Conservation (phyloP, 1,140 invertebrate species). For the Patella vulgata region DNA sequence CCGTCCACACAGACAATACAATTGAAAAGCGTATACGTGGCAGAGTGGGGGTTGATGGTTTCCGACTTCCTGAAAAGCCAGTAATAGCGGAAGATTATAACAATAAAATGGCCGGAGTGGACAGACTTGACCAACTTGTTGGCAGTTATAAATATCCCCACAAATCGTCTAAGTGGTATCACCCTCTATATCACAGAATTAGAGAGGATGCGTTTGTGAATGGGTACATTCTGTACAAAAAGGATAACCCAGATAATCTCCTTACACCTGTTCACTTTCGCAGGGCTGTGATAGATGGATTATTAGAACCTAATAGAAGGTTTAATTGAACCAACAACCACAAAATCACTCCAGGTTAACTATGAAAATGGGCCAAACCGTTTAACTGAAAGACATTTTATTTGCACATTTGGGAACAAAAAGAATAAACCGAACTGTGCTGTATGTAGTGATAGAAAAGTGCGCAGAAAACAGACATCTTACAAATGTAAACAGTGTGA, state of each 20-base stretch:
- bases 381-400: too few species aligned
- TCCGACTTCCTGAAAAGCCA: conserved; percentile 7
- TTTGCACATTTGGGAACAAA: too few species aligned
- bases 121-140: conserved; percentile 13
- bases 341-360: too few species aligned
- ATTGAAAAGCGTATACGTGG: conserved; percentile 3
- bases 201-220: conserved; percentile 24
- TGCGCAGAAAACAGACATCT: too few species aligned
- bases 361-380: too few species aligned
- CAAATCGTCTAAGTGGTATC: conserved; percentile 22
- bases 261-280: too few species aligned
- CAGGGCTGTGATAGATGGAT: too few species aligned
- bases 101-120: conserved; percentile 19
- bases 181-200: conserved; percentile 12
- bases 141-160: conserved; percentile 10
- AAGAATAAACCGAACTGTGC: too few species aligned
- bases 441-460: too few species aligned
- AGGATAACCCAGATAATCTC: neutral
- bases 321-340: too few species aligned
- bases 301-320: too few species aligned
- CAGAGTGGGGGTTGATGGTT: conserved; percentile 1
- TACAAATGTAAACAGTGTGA: too few species aligned
- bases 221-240: conserved; percentile 16
- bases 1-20: conserved; percentile 4
- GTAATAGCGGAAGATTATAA: conserved; percentile 15